Evolutionary conservation across 1,140 invertebrate genomes (phyloP).

Genomic region (Drosophila sproati): DNA sequence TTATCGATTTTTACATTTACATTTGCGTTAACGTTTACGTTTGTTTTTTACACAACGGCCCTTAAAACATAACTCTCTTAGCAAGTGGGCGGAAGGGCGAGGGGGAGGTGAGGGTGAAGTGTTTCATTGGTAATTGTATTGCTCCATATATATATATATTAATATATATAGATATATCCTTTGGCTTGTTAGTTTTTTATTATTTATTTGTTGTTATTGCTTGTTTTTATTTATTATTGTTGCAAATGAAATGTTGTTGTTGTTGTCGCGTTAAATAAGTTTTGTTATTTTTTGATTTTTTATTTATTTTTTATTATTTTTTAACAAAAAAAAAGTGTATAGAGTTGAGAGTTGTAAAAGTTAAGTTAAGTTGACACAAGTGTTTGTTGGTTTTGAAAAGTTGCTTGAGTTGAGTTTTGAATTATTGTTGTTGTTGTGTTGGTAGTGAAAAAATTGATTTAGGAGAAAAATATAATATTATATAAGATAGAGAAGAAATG

Average conservation of each 20-base stretch:
- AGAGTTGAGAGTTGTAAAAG: constrained; percentile 66
- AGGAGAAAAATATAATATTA: constrained; percentile 84
- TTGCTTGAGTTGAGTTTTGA: constrained; percentile 54
- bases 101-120: neutral
- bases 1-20: constrained; percentile 83
- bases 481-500: constrained; percentile 85
- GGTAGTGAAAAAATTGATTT: constrained; percentile 84
- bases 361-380: constrained; percentile 78
- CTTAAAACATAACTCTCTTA: constrained; percentile 71
- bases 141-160: constrained; percentile 36
- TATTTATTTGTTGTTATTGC: constrained; percentile 10
- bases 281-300: constrained; percentile 42
- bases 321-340: constrained; percentile 52
- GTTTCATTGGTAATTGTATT: constrained; percentile 46
- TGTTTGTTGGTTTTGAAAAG: constrained; percentile 58
- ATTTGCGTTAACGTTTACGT: constrained; percentile 69
- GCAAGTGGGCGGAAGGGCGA: constrained; percentile 10
- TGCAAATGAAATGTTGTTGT: constrained; percentile 67
- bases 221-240: constrained; percentile 23
- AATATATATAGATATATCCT: constrained; percentile 1
- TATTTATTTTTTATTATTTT: constrained; percentile 39
- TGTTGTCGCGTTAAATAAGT: constrained; percentile 55
- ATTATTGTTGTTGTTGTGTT: constrained; percentile 78
- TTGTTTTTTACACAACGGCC: constrained; percentile 70
- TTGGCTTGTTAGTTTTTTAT: constrained; percentile 21